Evolutionary conservation across 1,140 invertebrate species (phyloP), one percentile per base, ranked within the genome.

Genomic region (Drosophila varians): DNA sequence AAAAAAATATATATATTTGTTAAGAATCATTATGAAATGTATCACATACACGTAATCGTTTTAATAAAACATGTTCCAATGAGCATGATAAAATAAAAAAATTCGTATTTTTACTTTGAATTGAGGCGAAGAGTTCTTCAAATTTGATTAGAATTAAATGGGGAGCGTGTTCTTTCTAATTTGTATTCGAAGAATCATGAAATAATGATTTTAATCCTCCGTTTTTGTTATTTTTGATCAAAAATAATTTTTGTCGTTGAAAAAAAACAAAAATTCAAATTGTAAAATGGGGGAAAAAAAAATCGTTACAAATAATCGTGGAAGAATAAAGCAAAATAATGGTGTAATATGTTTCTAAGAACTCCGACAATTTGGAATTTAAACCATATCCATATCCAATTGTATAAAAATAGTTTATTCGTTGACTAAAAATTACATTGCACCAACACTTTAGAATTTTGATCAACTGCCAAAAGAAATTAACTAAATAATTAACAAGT

Each of bases 41-140:
- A 83, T 70, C 19, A 65, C 74, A 70, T 65, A 77, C 42, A 58
- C 61, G 31, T 74, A 77, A 83, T 68, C 53, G 48, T 70, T 65
- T 58, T 11, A 84, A 83, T 84, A 83, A 58, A 12, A 45, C 78
- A 74, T 84, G 78, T 34, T 25, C 38, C 9, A 12, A 77, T 42
- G 36, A 55, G 25, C 80, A 58, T 83, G 64, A 65, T 49, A 58
- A 83, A 83, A 75, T 72, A 56, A 72, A 73, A 19, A 12, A 23
- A 40, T n/a, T 0, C 9, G 2, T 8, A n/a, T n/a, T n/a, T n/a
- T n/a, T n/a, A n/a, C n/a, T n/a, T n/a, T n/a, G n/a, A n/a, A n/a
- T n/a, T n/a, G n/a, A n/a, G n/a, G n/a, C n/a, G n/a, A n/a, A n/a
- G n/a, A n/a, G n/a, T n/a, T n/a, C n/a, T n/a, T n/a, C n/a, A n/a